These are phyloP conservation scores for Phycodurus eques DNA, from an alignment of 2,113 vertebrate genomes.

Conservation along the genomic window DNA sequence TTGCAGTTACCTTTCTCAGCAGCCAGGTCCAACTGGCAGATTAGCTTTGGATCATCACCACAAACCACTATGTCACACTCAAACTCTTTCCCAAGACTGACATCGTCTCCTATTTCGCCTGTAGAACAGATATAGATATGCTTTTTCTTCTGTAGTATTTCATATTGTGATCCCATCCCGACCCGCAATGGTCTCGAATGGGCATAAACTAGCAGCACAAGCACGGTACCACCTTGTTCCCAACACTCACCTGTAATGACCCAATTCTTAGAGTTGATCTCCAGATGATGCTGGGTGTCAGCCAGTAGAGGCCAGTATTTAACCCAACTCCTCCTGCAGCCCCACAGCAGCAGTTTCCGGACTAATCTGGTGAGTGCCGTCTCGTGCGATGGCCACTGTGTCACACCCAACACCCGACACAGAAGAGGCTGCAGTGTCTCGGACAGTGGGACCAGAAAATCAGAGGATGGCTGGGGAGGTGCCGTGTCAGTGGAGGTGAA, in stretches of 20 bases:
- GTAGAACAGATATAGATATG: constrained; percentile 4
- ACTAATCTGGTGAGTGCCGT: constrained; percentile 44
- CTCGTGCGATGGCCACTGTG: constrained; percentile 39
- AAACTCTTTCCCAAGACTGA: constrained; percentile 24
- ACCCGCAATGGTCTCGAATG: neutral
- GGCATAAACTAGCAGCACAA: neutral
- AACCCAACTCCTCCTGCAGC: constrained; percentile 29
- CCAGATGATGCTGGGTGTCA: constrained; percentile 66
- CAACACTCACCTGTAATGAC: constrained; percentile 44
- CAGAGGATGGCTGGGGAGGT: neutral
- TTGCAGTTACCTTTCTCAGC: constrained; percentile 65
- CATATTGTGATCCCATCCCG: neutral
- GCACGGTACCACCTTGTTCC: neutral
- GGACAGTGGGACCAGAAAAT: constrained; percentile 54
- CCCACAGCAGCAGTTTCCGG: constrained; percentile 68
- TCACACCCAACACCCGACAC: constrained; percentile 51
- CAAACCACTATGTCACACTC: constrained; percentile 61
- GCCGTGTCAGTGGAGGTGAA: constrained; percentile 6
- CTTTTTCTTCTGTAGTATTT: neutral
- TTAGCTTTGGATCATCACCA: constrained; percentile 68
- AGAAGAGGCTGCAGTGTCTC: constrained; percentile 59
- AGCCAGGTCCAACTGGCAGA: constrained; percentile 65
- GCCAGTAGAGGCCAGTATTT: constrained; percentile 74
- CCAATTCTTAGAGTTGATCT: constrained; percentile 25
- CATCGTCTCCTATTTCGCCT: constrained; percentile 23